Evolutionary conservation across 2,888 invertebrate genomes (phyloP), one percentile per base, ranked within the genome.

Genomic region (Cylloceria caligata): DNA sequence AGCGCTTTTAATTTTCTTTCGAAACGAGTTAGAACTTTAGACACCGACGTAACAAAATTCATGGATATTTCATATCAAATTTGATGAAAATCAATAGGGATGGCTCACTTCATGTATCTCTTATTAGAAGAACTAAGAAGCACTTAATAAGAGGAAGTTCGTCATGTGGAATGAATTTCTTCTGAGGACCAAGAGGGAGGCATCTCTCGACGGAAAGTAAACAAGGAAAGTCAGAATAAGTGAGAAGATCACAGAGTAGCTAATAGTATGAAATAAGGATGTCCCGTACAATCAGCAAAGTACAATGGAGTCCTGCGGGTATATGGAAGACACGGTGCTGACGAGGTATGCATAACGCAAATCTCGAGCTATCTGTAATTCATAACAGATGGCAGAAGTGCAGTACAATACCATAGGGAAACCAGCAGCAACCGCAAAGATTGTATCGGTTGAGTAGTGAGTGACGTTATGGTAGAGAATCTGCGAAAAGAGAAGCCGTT

Each of bases 351-450:
- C 52, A 36, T 68, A 47, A 27, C 45, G 67, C 47, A 21, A 36
- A 19, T 72, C 34, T 65, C 9, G 52, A 7, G 42, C 36, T n/a
- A 11, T 42, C 39, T 55, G 42, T 11, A 39, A 47, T 21, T 55
- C 42, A 74, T 27, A 74, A 74, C 42, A 21, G 3, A 30, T 6
- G 19, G 6, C 34, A 34, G 57, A 57, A 21, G 3, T 4, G 57
- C 13, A 13, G 30, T 30, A 60, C 47, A 60, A 60, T 16, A 16
- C 24, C n/a, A 60, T 13, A 24, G 52, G 24, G 52, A 3, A 49
- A 47, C 65, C 52, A 47, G 65, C 47, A 72, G 57, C 39, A 72
- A 16, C 71, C 9, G 27, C 45, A 65, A 65, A 78, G 71, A 78
- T 77, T 65, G 57, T 45, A 72, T 64, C 27, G 49, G 47, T 64